Evolutionary conservation across 2,797 vertebrate genomes (phyloP).

Genomic region (Pelochelys cantorii): DNA sequence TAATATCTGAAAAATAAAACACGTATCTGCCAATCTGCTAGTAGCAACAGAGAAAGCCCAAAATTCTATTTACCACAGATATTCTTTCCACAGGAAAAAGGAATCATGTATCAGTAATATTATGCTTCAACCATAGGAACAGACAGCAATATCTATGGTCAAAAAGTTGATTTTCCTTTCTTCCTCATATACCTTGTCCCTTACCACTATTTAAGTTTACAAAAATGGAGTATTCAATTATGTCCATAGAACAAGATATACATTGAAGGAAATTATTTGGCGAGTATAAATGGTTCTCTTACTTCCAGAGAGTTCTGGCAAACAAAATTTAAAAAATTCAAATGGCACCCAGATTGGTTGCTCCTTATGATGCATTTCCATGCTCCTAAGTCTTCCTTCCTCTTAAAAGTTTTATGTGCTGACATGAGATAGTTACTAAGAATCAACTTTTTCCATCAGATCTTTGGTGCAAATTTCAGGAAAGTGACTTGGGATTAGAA

Average conservation of each 20-base stretch:
- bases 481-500: background rate
- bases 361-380: slow-evolving; percentile 58
- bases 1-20: slow-evolving; percentile 43
- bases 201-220: slow-evolving; percentile 59
- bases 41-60: background rate
- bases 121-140: background rate
- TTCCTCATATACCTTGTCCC: slow-evolving; percentile 47
- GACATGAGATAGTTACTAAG: slow-evolving; percentile 42
- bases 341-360: slow-evolving; percentile 58
- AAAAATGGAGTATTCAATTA: slow-evolving; percentile 66
- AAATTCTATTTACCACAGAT: background rate
- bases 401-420: slow-evolving; percentile 56
- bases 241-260: slow-evolving; percentile 69
- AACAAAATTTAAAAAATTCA: slow-evolving; percentile 63
- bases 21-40: slow-evolving; percentile 41
- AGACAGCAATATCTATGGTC: background rate
- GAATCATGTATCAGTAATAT: background rate
- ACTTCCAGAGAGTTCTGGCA: slow-evolving; percentile 60
- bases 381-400: slow-evolving; percentile 57
- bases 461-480: background rate
- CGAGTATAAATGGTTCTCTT: slow-evolving; percentile 57
- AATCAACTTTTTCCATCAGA: background rate
- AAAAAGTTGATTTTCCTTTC: slow-evolving; percentile 28
- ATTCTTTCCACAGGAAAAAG: slow-evolving; percentile 12
- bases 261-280: slow-evolving; percentile 61